These are phyloP conservation scores for Diachasma alloeum DNA, from an alignment of 1,140 invertebrate genomes.

Conservation along the genomic window DNA sequence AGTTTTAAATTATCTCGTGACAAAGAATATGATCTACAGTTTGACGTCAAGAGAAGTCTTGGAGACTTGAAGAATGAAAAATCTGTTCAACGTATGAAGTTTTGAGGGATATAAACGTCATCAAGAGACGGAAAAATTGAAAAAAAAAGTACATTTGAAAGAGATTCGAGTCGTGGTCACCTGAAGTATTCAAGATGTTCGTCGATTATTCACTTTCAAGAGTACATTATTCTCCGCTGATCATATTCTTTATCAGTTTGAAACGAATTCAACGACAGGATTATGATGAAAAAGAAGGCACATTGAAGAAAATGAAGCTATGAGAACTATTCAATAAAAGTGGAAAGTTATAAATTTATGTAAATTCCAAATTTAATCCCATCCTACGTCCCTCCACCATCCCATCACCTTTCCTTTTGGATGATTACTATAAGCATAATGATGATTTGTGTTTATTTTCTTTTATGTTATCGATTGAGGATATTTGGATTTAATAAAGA, in stretches of 20 bases:
- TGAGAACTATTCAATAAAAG: constrained; percentile 25
- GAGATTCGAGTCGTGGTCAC: neutral
- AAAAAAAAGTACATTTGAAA: neutral
- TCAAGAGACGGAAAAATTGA: neutral
- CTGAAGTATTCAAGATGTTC: constrained; percentile 41
- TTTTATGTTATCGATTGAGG: neutral
- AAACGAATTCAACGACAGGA: constrained; percentile 39
- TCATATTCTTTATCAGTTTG: constrained; percentile 65
- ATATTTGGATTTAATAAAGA: neutral
- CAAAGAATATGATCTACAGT: constrained; percentile 63
- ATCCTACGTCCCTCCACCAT: constrained; percentile 56
- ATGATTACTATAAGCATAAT: constrained; percentile 27
- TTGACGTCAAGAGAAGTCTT: constrained; percentile 58
- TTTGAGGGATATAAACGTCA: neutral
- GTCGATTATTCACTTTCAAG: neutral
- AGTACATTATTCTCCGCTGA: constrained; percentile 31
- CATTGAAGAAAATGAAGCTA: neutral
- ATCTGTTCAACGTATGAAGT: neutral
- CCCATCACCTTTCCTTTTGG: constrained; percentile 44
- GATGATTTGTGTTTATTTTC: neutral
- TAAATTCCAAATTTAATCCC: neutral
- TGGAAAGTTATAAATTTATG: neutral
- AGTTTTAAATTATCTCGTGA: constrained; percentile 63
- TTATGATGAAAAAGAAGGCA: constrained; percentile 37
- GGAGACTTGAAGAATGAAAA: constrained; percentile 46